These are phyloP conservation scores for Phymanthus crucifer DNA, from an alignment of 92 coral and sea anemone genomes.

Conservation along the genomic window DNA sequence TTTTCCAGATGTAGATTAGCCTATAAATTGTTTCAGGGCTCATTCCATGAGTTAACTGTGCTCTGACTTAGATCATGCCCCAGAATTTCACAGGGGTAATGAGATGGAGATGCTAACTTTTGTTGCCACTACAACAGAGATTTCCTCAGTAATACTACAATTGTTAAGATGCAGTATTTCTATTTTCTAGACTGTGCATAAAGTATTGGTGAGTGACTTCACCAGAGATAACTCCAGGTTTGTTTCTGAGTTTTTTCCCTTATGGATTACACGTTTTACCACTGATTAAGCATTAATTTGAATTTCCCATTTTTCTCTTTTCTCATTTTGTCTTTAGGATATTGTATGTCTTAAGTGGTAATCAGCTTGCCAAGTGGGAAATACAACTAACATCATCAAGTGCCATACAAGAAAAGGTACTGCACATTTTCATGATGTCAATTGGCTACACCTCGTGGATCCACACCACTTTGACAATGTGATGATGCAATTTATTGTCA, in stretches of 20 bases:
- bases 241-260: not conserved
- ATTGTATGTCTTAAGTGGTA: constrained; percentile 77
- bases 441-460: not conserved
- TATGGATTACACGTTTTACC: too few relatives aligned
- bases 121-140: not conserved
- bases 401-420: constrained; percentile 79
- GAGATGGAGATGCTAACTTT: too few relatives aligned
- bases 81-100: too few relatives aligned
- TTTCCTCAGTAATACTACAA: not conserved
- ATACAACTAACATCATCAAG: constrained; percentile 55
- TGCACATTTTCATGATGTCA: not conserved
- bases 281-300: too few relatives aligned
- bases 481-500: too few relatives aligned
- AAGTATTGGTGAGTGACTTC: constrained; percentile 56
- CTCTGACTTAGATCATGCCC: too few relatives aligned
- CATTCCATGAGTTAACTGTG: too few relatives aligned
- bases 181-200: constrained; percentile 54
- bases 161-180: not conserved
- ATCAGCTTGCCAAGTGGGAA: constrained; percentile 81
- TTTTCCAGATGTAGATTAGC: too few relatives aligned
- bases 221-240: constrained; percentile 62
- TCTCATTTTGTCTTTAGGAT: constrained; percentile 39
- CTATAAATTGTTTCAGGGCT: too few relatives aligned
- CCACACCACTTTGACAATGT: too few relatives aligned
- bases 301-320: not conserved